Evolutionary conservation across 1,140 invertebrate genomes (phyloP).

Genomic region (Samia ricini): DNA sequence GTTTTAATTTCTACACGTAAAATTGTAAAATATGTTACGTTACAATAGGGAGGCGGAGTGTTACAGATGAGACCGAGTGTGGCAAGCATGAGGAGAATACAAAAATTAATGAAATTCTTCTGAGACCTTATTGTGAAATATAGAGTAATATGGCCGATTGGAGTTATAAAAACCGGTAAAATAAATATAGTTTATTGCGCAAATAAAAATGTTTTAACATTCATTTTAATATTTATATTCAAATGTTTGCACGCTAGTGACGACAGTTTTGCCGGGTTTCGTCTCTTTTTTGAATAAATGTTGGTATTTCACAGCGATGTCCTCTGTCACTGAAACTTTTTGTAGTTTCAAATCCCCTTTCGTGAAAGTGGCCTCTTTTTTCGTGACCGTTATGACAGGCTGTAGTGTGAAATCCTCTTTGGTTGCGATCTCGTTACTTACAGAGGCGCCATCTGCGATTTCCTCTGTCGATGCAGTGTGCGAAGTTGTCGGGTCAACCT

Average conservation of each 20-base stretch:
- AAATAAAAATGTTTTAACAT: neutral
- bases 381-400: constrained; percentile 55
- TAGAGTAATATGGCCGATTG: too few species aligned
- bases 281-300: constrained; percentile 62
- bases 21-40: too few species aligned
- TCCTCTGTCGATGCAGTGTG: neutral
- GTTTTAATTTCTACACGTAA: too few species aligned
- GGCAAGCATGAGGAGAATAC: too few species aligned
- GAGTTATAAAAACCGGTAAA: too few species aligned
- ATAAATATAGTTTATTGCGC: neutral
- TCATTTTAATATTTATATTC: constrained; percentile 50
- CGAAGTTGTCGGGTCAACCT: neutral
- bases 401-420: constrained; percentile 29
- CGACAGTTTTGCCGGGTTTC: constrained; percentile 47
- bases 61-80: too few species aligned
- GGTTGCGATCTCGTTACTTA: constrained; percentile 12
- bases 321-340: constrained; percentile 52
- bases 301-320: constrained; percentile 60
- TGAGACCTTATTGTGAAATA: too few species aligned
- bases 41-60: too few species aligned
- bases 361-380: constrained; percentile 45
- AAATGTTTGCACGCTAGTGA: constrained; percentile 47
- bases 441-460: constrained; percentile 1
- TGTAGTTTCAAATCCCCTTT: constrained; percentile 57
- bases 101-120: too few species aligned